A percentile compares a stretch with the other conserved stretches of the same genome.
Conservation (phyloP, 2,797 vertebrate species). For the Cheracebus regulus region DNA sequence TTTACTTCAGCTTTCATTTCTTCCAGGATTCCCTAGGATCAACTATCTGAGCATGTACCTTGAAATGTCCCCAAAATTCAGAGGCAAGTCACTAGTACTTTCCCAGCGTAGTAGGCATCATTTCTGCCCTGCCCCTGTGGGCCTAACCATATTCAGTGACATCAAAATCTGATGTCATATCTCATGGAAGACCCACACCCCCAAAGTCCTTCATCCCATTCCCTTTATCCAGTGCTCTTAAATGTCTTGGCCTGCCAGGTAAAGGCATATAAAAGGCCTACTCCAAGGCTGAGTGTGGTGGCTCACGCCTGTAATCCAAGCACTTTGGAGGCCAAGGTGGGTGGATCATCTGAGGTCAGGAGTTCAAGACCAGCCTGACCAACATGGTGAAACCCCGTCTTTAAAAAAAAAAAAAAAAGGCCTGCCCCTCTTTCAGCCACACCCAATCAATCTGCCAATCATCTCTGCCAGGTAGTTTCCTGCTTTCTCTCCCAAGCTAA, state of each 20-base stretch:
- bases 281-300: neutral
- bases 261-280: neutral
- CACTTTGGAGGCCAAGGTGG: too few species aligned
- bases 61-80: neutral
- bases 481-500: neutral
- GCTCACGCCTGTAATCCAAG: too few species aligned
- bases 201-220: neutral
- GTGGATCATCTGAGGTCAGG: too few species aligned
- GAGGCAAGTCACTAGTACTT: neutral
- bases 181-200: neutral
- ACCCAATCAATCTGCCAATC: neutral
- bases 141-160: neutral
- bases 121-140: neutral
- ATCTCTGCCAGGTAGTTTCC: neutral
- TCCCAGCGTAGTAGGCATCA: neutral
- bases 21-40: neutral
- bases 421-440: neutral
- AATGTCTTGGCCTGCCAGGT: neutral
- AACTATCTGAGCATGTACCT: neutral
- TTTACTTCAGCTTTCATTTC: neutral
- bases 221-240: neutral
- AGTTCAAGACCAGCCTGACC: too few species aligned
- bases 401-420: too few species aligned
- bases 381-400: too few species aligned
- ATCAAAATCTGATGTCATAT: neutral